Percentiles rank a stretch among this genome's conserved stretches.
Evolutionary conservation across 2,888 invertebrate species (phyloP).

Genomic region (Calliopum simillimum): DNA sequence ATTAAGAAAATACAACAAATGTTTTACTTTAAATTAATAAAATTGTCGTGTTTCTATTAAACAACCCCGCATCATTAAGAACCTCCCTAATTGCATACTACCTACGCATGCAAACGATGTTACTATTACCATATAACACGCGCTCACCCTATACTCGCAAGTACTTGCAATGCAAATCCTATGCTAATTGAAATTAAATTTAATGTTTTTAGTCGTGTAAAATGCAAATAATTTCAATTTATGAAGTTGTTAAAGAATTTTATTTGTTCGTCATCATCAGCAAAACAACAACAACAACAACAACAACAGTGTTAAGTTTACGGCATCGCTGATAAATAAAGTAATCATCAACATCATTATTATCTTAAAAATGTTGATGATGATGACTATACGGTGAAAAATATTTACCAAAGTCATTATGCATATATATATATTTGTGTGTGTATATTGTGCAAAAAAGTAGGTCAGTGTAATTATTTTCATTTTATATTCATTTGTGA

Average conservation of each 20-base stretch:
- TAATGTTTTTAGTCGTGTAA: slow-evolving; percentile 2
- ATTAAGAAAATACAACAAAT: too few species aligned
- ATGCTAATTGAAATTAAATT: slow-evolving; percentile 57
- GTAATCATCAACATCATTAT: too few species aligned
- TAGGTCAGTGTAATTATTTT: slow-evolving; percentile 14
- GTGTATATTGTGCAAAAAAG: not conserved
- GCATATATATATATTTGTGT: too few species aligned
- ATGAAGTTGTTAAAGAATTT: not conserved
- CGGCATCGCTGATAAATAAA: too few species aligned
- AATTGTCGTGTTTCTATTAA: too few species aligned
- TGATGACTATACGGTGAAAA: slow-evolving; percentile 1
- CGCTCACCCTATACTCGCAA: not conserved
- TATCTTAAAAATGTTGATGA: not conserved
- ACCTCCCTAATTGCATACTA: too few species aligned
- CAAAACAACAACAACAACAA: too few species aligned
- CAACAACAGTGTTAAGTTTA: not conserved
- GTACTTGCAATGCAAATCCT: slow-evolving; percentile 58
- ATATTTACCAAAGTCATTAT: slow-evolving; percentile 19
- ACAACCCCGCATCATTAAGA: not conserved
- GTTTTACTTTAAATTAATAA: too few species aligned
- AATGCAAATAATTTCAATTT: slow-evolving; percentile 19
- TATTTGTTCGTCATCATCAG: not conserved
- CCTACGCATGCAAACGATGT: slow-evolving; percentile 22
- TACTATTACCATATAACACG: too few species aligned
- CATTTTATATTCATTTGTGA: too few species aligned